Percentiles rank a stretch among this genome's conserved stretches.
Evolutionary conservation across 2,113 vertebrate species (phyloP).

Genomic region (Tragelaphus scriptus): DNA sequence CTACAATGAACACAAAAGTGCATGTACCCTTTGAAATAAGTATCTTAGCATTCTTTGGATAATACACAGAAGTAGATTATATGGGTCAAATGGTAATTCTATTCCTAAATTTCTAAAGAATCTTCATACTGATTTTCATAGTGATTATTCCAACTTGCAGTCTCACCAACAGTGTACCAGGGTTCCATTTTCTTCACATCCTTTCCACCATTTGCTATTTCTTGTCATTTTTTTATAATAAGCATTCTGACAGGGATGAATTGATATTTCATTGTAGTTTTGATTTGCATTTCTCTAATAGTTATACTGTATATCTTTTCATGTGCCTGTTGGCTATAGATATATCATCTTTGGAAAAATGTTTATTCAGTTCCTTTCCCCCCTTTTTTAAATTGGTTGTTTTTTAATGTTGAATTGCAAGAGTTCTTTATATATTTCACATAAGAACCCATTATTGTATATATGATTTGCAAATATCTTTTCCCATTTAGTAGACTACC

Average conservation of each 20-base stretch:
- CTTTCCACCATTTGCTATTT: background rate
- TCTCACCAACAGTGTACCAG: background rate
- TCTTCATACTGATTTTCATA: background rate
- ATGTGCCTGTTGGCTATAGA: background rate
- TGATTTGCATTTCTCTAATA: background rate
- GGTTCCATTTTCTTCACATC: background rate
- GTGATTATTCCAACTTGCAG: background rate
- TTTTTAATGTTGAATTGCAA: background rate
- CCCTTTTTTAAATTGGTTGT: accelerated
- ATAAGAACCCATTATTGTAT: background rate
- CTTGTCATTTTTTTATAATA: background rate
- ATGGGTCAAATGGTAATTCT: background rate
- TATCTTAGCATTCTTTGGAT: background rate
- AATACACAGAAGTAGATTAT: background rate
- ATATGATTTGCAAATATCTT: background rate
- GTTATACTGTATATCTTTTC: background rate
- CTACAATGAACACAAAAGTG: background rate
- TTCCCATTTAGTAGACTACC: background rate
- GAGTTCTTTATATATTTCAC: background rate
- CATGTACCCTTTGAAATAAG: background rate
- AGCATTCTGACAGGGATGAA: background rate
- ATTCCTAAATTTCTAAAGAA: background rate
- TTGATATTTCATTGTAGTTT: background rate
- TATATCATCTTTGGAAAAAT: background rate
- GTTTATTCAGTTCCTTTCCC: background rate